Conservation (phyloP, 2,797 vertebrate species). For the Cheirogaleus major region DNA sequence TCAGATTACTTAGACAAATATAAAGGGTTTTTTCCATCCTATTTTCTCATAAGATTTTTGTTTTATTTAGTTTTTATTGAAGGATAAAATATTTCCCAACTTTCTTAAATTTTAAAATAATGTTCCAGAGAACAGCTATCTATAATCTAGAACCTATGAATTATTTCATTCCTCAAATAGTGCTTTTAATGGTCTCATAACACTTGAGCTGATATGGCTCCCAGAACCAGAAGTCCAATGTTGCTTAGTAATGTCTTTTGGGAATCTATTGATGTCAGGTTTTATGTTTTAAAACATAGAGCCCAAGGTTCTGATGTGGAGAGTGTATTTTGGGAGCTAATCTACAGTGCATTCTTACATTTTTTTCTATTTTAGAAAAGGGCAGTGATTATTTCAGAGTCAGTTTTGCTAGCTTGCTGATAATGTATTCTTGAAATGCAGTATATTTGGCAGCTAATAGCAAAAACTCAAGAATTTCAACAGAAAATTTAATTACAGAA, state of each 20-base stretch:
- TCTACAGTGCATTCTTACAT: neutral
- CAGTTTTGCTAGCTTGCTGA: neutral
- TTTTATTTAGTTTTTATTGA: slow-evolving; percentile 66
- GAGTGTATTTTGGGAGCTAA: neutral
- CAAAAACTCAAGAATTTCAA: slow-evolving; percentile 25
- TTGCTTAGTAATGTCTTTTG: neutral
- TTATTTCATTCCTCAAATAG: slow-evolving; percentile 36
- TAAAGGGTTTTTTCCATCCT: slow-evolving; percentile 62
- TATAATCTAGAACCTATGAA: slow-evolving; percentile 55
- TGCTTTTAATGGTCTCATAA: slow-evolving; percentile 27
- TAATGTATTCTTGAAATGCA: slow-evolving; percentile 1
- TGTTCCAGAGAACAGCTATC: slow-evolving; percentile 43
- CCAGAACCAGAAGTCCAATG: neutral
- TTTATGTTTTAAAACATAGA: neutral
- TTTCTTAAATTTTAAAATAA: slow-evolving; percentile 67
- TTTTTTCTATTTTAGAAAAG: slow-evolving; percentile 15
- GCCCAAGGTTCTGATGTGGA: neutral
- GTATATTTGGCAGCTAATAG: neutral
- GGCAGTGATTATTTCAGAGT: neutral
- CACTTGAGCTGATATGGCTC: neutral
- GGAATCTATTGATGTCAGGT: neutral
- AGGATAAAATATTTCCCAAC: slow-evolving; percentile 60
- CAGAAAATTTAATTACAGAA: neutral
- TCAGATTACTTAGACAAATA: slow-evolving; percentile 78
- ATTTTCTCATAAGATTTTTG: slow-evolving; percentile 65